phyloP scores from a whole-genome alignment of 1,140 invertebrate genomes.

The Phocides pigmalion region DNA sequence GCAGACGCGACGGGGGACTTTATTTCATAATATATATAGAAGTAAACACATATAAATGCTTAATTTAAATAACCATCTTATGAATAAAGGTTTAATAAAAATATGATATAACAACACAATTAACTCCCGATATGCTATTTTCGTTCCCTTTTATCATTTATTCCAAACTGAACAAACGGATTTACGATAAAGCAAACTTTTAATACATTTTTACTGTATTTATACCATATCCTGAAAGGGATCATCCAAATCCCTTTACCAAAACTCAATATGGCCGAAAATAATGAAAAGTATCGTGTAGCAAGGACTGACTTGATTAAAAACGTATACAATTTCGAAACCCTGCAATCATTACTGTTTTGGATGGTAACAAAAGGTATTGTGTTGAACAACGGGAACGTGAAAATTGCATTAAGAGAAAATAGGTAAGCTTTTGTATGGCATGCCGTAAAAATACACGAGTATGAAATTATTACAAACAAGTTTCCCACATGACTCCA shows the following conservation, averaged over 20 bases:
- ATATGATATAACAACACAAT: no score
- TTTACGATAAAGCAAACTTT: conserved; percentile 1
- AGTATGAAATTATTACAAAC: not conserved
- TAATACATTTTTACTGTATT: conserved; percentile 6
- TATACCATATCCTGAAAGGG: conserved; percentile 8
- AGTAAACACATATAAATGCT: no score
- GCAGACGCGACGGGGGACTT: no score
- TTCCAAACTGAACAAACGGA: not conserved
- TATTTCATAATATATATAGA: no score
- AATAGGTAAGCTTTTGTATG: not conserved
- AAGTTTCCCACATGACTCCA: no score
- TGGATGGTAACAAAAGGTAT: conserved; percentile 17
- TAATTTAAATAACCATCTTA: no score
- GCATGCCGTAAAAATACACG: not conserved
- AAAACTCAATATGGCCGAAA: conserved; percentile 1
- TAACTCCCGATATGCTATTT: not conserved
- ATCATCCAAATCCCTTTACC: conserved; percentile 17
- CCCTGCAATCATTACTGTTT: not conserved
- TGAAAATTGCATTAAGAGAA: conserved; percentile 4
- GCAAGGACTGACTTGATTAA: conserved; percentile 11
- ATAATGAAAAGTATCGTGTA: conserved; percentile 16
- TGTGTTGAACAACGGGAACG: conserved; percentile 1
- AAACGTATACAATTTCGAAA: conserved; percentile 6
- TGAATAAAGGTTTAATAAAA: no score
- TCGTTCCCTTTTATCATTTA: not conserved